A percentile compares a stretch with the other conserved stretches of the same genome.
These are phyloP conservation scores for Oreochromis aureus DNA, from an alignment of 2,113 vertebrate genomes.

Conservation along the genomic window DNA sequence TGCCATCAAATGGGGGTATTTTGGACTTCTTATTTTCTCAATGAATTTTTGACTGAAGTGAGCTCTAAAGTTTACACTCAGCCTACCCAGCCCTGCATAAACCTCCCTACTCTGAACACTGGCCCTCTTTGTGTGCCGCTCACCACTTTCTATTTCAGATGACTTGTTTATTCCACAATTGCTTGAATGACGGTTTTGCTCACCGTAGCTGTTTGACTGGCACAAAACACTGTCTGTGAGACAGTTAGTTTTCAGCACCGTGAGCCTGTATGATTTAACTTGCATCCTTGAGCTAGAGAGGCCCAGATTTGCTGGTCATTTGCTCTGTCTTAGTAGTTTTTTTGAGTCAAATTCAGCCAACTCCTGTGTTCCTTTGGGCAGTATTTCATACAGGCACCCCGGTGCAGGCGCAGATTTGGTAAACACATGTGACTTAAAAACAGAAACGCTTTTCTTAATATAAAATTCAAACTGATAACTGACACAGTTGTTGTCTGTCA, in stretches of 20 bases:
- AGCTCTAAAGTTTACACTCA: constrained; percentile 43
- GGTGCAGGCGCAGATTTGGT: neutral
- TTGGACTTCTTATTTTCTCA: neutral
- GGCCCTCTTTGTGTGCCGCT: constrained; percentile 45
- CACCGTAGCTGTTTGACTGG: neutral
- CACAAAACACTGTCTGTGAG: neutral
- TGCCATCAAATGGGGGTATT: neutral
- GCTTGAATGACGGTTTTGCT: neutral
- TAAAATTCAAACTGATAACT: neutral
- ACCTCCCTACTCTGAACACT: constrained; percentile 24
- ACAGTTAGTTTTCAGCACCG: neutral
- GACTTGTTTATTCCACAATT: constrained; percentile 35
- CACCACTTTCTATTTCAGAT: constrained; percentile 32
- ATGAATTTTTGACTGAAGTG: neutral
- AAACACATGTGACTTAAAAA: neutral
- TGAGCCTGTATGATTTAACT: neutral
- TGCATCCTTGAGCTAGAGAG: neutral
- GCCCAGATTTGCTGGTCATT: neutral
- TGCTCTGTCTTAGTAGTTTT: neutral
- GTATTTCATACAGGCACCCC: neutral
- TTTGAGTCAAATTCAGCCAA: neutral
- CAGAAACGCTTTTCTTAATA: neutral
- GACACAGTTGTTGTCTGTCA: neutral
- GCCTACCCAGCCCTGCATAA: neutral
- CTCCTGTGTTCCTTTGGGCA: neutral